Base-by-base conservation (phyloP, 2,888 invertebrate genomes). In the Trachelus tabidus region DNA sequence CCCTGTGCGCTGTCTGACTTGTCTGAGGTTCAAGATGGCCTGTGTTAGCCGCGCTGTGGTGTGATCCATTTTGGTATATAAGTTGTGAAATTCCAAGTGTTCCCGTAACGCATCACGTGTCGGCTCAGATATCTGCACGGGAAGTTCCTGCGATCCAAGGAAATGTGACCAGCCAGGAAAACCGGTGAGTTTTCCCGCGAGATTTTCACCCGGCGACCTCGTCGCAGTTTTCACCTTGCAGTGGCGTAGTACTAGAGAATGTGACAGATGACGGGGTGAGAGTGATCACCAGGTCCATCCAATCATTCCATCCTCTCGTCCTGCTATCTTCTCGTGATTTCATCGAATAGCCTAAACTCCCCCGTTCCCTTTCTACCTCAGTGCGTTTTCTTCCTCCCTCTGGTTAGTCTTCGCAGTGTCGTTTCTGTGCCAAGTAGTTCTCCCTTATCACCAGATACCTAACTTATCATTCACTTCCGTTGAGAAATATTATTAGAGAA, bases 131-230 rank as follows among this genome's bases (percentile, higher is more conserved):
- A 56, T 15, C 56, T 23, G 9, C 56, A 9, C 23, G 23, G 9
- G 23, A 56, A 56, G 9, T 56, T 56, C 23, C 56, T 23, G 2
- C 56, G 23, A 23, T 56, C 56, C 23, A 56, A 56, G 82, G 84
- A 86, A 79, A 87, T 87, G 85, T 85, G 83, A 87, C 83, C 76
- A 77, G 80, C 75, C 75, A 76, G n/a, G 73, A 68, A 81, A 82
- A 85, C 80, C 83, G 85, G 87, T 87, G 81, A 86, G 86, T 82
- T 76, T 30, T 34, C 71, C 71, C 71, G 71, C 71, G 71, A 34
- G 71, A 71, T 71, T 34, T 71, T 34, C 33, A 31, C 12, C 71
- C 71, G 71, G 71, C 71, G 71, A 71, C 71, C 31, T 71, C 71
- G 33, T 71, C 71, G 71, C 34, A 6, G 33, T 56, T 56, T 56